These are phyloP conservation scores for Pogonophryne albipinna DNA, from an alignment of 2,797 vertebrate species.

Conservation along the genomic window DNA sequence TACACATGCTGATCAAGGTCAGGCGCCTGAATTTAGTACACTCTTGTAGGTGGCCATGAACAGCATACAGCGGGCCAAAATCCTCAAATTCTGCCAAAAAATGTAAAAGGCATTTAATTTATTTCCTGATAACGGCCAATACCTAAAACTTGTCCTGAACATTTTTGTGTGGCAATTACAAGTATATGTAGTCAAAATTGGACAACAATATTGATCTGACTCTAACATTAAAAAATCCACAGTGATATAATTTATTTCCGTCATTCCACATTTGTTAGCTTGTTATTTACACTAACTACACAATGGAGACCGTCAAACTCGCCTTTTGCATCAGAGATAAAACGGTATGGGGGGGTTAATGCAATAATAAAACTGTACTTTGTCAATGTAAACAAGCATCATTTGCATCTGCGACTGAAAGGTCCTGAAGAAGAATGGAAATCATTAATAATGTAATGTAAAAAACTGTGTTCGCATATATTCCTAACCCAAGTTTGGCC, in stretches of 20 bases:
- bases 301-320: not conserved
- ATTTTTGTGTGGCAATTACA: not conserved
- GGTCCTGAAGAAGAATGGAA: not conserved
- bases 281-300: not conserved
- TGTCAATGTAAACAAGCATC: not conserved
- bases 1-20: constrained; percentile 30
- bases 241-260: no score
- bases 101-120: not conserved
- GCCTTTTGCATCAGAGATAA: not conserved
- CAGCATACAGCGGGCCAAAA: constrained; percentile 6
- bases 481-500: not conserved
- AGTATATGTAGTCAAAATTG: not conserved
- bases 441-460: not conserved
- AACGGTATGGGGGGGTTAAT: not conserved
- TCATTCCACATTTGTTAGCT: not conserved
- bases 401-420: not conserved
- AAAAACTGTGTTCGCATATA: not conserved
- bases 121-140: not conserved
- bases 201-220: not conserved
- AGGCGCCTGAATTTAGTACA: constrained; percentile 3
- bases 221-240: not conserved
- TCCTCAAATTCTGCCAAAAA: constrained; percentile 1
- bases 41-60: not conserved
- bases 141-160: not conserved
- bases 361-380: not conserved